A percentile compares a stretch with the other conserved stretches of the same genome.
These are phyloP conservation scores for Cossypha niveicapilla DNA, from an alignment of 2,797 vertebrate genomes.

Conservation along the genomic window DNA sequence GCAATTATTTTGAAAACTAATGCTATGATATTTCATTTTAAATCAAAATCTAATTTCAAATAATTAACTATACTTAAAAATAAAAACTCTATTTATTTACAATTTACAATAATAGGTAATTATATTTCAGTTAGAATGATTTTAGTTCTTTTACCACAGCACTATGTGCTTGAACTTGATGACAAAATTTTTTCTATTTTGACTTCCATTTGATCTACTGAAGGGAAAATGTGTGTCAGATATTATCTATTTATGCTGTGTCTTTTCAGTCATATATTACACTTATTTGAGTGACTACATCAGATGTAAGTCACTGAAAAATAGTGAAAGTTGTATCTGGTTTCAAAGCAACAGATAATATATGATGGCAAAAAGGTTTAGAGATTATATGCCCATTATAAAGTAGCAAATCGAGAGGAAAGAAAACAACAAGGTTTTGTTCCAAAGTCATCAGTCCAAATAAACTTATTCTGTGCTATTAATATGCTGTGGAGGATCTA, in stretches of 20 bases:
- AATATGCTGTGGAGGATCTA: background rate
- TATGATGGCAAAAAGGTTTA: background rate
- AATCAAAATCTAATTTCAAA: background rate
- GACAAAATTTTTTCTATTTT: background rate
- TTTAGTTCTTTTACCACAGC: background rate
- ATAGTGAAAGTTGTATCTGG: background rate
- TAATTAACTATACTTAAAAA: background rate
- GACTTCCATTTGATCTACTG: background rate
- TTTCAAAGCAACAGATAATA: background rate
- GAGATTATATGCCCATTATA: background rate
- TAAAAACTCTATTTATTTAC: background rate
- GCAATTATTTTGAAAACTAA: background rate
- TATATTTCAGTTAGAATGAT: background rate
- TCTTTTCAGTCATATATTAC: background rate
- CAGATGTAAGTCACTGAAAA: background rate
- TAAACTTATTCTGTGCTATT: background rate
- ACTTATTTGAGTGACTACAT: background rate
- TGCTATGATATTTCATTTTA: background rate
- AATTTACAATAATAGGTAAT: background rate
- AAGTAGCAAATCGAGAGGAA: background rate
- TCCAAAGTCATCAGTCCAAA: background rate
- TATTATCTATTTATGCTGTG: background rate
- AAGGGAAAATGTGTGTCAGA: background rate
- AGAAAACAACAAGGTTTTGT: background rate
- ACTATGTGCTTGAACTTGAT: background rate